Base-by-base conservation (phyloP, 2,113 vertebrate genomes). In the Anoura caudifer region DNA sequence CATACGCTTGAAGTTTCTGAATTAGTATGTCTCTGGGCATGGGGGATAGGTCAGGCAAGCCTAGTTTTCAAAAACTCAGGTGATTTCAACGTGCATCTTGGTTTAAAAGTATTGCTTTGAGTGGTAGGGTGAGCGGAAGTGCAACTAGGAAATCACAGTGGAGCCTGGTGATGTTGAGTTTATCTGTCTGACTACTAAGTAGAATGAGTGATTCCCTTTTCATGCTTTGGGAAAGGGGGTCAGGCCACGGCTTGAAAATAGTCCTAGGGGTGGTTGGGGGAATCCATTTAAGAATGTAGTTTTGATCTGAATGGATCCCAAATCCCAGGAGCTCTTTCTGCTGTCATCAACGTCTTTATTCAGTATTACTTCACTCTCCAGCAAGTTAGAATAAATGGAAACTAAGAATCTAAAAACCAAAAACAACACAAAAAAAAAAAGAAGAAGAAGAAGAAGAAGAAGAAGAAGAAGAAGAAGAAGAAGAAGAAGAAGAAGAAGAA, bases 331-430 rank as follows among this genome's bases (percentile, higher is more conserved):
- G n/a, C 22, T 45, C 79, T 90, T 94, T 67, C 38, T 73, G 70
- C 33, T 52, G 16, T n/a, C 75, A 52, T 75, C 79, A 52, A 59
- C 11, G n/a, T 90, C 70, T 95, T 91, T 93, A 90, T 89, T 86
- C 77, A 69, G 63, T 56, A n/a, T 70, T 3, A 47, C 24, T 93
- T 92, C 59, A 72, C 43, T 94, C 65, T 92, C 12, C 26, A 56
- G 50, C 31, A 82, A 93, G 80, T 84, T 17, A 87, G 45, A 94
- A 86, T 79, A 43, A 95, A 92, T 63, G 84, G 75, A 67, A 90
- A 61, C 43, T 38, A 82, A 91, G 61, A 94, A 52, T 82, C 26
- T 79, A 22, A 33, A 87, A 91, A 41, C 54, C 17, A 56, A 22
- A 38, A 82, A 31, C 33, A 16, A 54, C n/a, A 24, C 3, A 41